Conservation (phyloP, 2,888 invertebrate genomes). For the Apamea monoglypha region DNA sequence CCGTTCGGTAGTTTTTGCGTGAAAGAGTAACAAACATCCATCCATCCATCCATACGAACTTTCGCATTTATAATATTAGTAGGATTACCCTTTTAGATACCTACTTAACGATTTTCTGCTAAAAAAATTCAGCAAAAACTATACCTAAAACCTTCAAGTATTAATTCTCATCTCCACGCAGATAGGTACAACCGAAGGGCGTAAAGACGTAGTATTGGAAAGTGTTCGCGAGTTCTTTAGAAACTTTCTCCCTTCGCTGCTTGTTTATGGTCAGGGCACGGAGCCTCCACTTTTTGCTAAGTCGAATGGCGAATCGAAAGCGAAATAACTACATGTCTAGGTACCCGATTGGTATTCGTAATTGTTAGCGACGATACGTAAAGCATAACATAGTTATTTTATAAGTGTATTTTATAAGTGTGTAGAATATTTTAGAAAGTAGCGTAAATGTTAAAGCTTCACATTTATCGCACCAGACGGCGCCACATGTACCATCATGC, state of each 20-base stretch:
- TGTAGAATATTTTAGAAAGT: too few relatives aligned
- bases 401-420: too few relatives aligned
- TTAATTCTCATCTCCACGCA: not conserved
- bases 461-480: too few relatives aligned
- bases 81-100: not conserved
- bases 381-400: too few relatives aligned
- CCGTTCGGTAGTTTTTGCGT: too few relatives aligned
- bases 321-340: conserved; percentile 67
- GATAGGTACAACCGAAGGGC: conserved; percentile 43
- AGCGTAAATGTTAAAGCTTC: too few relatives aligned
- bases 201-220: conserved; percentile 55
- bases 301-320: conserved; percentile 69
- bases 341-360: conserved; percentile 56
- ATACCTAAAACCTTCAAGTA: not conserved
- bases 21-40: too few relatives aligned
- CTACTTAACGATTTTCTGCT: not conserved
- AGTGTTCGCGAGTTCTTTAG: conserved; percentile 61
- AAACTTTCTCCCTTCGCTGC: conserved; percentile 72
- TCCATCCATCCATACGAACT: too few relatives aligned
- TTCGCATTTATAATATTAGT: too few relatives aligned
- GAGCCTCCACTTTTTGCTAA: conserved; percentile 70
- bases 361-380: too few relatives aligned
- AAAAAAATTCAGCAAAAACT: not conserved
- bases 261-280: conserved; percentile 71
- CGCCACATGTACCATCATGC: too few relatives aligned